A percentile compares a stretch with the other conserved stretches of the same genome.
These are phyloP conservation scores for Melanerpes formicivorus DNA, from an alignment of 2,113 vertebrate genomes.

Conservation along the genomic window DNA sequence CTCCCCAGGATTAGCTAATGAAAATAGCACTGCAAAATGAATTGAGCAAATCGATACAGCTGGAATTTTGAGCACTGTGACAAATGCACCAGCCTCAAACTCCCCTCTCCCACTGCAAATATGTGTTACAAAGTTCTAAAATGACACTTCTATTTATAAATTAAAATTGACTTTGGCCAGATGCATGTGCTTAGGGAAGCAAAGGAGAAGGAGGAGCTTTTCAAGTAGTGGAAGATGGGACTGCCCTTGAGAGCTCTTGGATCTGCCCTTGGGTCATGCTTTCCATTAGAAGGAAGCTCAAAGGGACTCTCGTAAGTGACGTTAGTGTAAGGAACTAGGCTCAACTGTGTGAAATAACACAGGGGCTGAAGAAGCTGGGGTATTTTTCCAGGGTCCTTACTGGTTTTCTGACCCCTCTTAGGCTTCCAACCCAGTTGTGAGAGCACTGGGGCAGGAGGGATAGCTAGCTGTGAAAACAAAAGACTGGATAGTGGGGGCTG, in stretches of 20 bases:
- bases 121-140: background rate
- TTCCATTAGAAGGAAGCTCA: background rate
- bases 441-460: background rate
- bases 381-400: background rate
- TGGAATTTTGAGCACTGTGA: conserved; percentile 25
- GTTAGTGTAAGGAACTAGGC: background rate
- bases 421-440: background rate
- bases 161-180: background rate
- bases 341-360: background rate
- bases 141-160: conserved; percentile 33
- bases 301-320: background rate
- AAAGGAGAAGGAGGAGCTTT: background rate
- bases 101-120: background rate
- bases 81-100: background rate
- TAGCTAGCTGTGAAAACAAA: background rate
- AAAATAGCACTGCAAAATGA: conserved; percentile 46
- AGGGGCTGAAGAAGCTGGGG: background rate
- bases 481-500: background rate
- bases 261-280: background rate
- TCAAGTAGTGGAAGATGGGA: background rate
- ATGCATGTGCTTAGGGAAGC: background rate
- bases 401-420: background rate
- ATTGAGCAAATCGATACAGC: conserved; percentile 53
- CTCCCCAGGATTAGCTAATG: conserved; percentile 47
- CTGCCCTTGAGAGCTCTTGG: background rate